Evolutionary conservation across 1,140 invertebrate species (phyloP), one percentile per base, ranked within the genome.

Genomic region (Drosophila chauvacae): DNA sequence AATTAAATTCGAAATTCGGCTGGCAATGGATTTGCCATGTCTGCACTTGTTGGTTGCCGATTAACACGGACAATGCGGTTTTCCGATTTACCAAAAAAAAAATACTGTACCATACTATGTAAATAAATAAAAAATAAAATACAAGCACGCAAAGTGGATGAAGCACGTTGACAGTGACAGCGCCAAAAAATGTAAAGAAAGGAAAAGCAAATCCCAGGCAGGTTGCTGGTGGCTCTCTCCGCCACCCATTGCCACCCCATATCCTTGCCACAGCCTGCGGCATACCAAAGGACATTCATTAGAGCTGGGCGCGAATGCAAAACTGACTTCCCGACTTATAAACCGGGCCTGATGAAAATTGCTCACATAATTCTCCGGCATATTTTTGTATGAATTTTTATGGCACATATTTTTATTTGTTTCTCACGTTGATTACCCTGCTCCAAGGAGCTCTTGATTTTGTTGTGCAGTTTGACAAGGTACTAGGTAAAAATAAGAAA

Each of bases 1-100:
- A 88, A 88, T 87, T 80, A 80, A 88, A 88, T 88, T 87, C 77
- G 50, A 77, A 83, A 83, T 69, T 80, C 45, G 33, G 59, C 65
- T 80, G 71, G 35, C 39, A 77, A 77, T 69, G 63, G 73, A 77
- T 69, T 77, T 70, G 64, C 57, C 51, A 23, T 70, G 74, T 61
- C 73, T 76, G 62, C 57, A 68, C 45, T 77, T 77, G 62, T 77
- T 77, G 47, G 55, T 55, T 33, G 23, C 50, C 33, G 64, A 56
- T 77, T 61, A 59, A 72, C 75, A 72, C 75, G 26, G 74, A 35
- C 59, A 57, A 50, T 64, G 70, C 42, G 59, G 60, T 75, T 62
- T 55, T 20, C 37, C 68, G 23, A 50, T 51, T 75, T 58, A 11
- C 20, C 33, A 16, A 7, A 30, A 50, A 20, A 41, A 45, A 48